phyloP scores from a whole-genome alignment of 2,797 vertebrate genomes.

The Gobionotothen gibberifrons region DNA sequence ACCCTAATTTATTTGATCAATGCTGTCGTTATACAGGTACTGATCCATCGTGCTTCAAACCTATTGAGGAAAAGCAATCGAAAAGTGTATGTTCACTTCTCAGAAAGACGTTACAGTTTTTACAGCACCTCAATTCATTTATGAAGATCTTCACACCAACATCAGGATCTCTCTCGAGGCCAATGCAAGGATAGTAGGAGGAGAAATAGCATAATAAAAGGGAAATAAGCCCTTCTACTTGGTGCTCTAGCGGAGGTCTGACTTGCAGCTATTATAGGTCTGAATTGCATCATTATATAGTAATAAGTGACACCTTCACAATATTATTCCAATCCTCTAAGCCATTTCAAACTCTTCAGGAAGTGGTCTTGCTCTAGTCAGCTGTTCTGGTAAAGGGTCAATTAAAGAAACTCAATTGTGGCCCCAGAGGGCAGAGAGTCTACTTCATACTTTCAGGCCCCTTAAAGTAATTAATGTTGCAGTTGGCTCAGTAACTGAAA shows the following conservation, averaged over 20 bases:
- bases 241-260: slow-evolving; percentile 40
- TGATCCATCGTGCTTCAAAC: not conserved
- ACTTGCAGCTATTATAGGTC: slow-evolving; percentile 51
- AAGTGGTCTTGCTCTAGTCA: slow-evolving; percentile 53
- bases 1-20: not conserved
- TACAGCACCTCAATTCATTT: slow-evolving; percentile 17
- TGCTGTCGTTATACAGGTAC: not conserved
- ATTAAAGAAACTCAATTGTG: slow-evolving; percentile 69
- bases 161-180: slow-evolving; percentile 1
- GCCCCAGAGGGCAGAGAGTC: slow-evolving; percentile 61
- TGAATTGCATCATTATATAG: slow-evolving; percentile 57
- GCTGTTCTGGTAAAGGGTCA: slow-evolving; percentile 62
- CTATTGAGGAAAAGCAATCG: not conserved
- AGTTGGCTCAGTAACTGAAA: slow-evolving; percentile 61
- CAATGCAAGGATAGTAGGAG: slow-evolving; percentile 14
- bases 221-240: slow-evolving; percentile 42
- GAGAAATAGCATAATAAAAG: slow-evolving; percentile 38
- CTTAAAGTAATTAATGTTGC: slow-evolving; percentile 73
- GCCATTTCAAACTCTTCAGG: slow-evolving; percentile 51
- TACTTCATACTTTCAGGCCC: slow-evolving; percentile 61
- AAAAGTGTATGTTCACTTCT: not conserved
- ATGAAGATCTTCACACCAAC: slow-evolving; percentile 9
- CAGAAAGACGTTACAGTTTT: slow-evolving; percentile 4
- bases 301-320: slow-evolving; percentile 51
- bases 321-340: slow-evolving; percentile 23